Evolutionary conservation across 92 coral and sea anemone species (phyloP).

Genomic region (Siderastrea radians): DNA sequence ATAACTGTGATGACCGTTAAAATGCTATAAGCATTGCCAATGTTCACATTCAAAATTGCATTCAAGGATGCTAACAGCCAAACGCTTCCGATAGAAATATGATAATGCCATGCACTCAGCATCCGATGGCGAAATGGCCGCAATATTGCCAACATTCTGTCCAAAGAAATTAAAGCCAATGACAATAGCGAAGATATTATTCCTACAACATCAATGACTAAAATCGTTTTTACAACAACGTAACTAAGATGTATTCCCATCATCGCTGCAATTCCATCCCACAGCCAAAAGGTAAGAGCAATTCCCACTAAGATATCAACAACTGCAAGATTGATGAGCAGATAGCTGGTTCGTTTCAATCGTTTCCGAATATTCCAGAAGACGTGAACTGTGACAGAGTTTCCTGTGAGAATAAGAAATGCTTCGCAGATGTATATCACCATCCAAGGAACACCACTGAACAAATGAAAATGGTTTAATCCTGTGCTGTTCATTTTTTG

Average conservation of each 20-base stretch:
- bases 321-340: conserved; percentile 33
- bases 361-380: conserved; percentile 35
- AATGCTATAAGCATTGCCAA: not conserved
- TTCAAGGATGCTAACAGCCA: not conserved
- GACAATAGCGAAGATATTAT: conserved; percentile 4
- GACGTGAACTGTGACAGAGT: conserved; percentile 10
- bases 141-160: conserved; percentile 26
- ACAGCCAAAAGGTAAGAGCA: not conserved
- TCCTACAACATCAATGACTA: not conserved
- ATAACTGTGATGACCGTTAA: not conserved
- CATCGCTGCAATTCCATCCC: not conserved
- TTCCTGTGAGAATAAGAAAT: conserved; percentile 18
- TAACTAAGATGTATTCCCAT: not conserved
- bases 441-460: conserved; percentile 15
- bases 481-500: too few relatives aligned
- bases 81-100: not conserved
- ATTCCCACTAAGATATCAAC: conserved; percentile 20
- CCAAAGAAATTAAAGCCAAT: conserved; percentile 19
- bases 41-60: not conserved
- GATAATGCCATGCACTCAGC: not conserved
- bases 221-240: not conserved
- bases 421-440: conserved; percentile 13
- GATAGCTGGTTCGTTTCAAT: conserved; percentile 28
- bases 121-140: conserved; percentile 32
- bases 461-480: not conserved